Conservation (phyloP, 53 echinoderm and acorn worm species). For the Stichopus horrens region DNA sequence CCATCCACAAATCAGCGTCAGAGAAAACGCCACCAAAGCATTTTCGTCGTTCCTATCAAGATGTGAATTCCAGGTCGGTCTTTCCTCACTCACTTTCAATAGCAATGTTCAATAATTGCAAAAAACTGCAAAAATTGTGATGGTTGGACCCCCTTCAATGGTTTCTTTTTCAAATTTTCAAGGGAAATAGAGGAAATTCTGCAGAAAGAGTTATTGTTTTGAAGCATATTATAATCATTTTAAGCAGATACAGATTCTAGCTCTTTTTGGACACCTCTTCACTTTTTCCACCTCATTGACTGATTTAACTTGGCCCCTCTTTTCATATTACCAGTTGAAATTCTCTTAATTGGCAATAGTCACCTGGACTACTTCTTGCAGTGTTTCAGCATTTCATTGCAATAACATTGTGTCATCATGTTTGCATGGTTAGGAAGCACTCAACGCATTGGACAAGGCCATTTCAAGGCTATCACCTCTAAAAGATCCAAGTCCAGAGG, state of each 20-base stretch:
- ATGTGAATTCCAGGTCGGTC: conserved; percentile 92
- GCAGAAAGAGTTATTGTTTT: not conserved
- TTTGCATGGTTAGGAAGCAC: conserved; percentile 62
- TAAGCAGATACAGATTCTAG: too few species aligned
- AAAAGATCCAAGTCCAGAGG: not conserved
- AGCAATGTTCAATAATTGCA: not conserved
- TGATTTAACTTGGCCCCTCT: too few species aligned
- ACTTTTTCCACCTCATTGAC: too few species aligned
- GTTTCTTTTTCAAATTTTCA: too few species aligned
- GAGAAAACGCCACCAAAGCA: conserved; percentile 90
- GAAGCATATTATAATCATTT: too few species aligned
- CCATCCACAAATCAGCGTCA: conserved; percentile 85
- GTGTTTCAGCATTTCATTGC: too few species aligned
- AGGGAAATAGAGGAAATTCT: not conserved
- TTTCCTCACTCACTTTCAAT: not conserved
- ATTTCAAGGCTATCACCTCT: conserved; percentile 58
- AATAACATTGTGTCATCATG: too few species aligned
- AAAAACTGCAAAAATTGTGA: not conserved
- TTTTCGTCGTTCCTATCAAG: conserved; percentile 86
- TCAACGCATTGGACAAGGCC: conserved; percentile 73
- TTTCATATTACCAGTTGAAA: too few species aligned
- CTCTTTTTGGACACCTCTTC: too few species aligned
- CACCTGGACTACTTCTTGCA: too few species aligned
- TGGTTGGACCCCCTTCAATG: too few species aligned
- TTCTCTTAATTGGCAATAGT: too few species aligned